Conservation (phyloP, 2,113 vertebrate genomes). For the Pipa parva region DNA sequence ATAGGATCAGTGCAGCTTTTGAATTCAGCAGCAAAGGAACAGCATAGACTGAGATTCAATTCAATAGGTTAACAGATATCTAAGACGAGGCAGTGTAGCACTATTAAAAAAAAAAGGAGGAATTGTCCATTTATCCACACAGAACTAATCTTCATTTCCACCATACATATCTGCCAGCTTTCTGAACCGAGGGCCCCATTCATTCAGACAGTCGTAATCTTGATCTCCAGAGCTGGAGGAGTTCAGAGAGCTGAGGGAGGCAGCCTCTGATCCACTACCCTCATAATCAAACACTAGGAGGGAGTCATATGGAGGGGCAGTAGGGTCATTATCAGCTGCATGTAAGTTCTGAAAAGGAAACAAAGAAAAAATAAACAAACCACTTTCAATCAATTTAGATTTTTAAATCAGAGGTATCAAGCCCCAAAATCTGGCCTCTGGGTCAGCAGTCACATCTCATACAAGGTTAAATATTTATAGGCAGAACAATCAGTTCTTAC, state of each 20-base stretch:
- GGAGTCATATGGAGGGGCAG: conserved; percentile 81
- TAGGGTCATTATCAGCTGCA: conserved; percentile 78
- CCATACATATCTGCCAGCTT: conserved; percentile 85
- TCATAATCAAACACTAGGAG: conserved; percentile 84
- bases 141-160: conserved; percentile 63
- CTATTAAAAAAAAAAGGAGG: background rate
- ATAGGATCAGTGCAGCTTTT: background rate
- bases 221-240: conserved; percentile 72
- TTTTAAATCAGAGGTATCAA: background rate
- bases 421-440: background rate
- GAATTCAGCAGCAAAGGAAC: background rate
- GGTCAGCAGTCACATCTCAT: background rate
- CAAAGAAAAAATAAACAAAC: background rate
- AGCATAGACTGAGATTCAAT: background rate
- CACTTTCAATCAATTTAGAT: background rate
- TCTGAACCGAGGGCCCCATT: conserved; percentile 82
- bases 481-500: background rate
- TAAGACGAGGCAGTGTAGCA: background rate
- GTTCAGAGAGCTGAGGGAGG: conserved; percentile 76
- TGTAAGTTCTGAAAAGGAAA: conserved; percentile 68
- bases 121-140: background rate
- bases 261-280: conserved; percentile 75
- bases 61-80: background rate
- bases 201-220: conserved; percentile 70
- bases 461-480: background rate